phyloP scores from a whole-genome alignment of 2,113 vertebrate species.

The Bathybates hornii region DNA sequence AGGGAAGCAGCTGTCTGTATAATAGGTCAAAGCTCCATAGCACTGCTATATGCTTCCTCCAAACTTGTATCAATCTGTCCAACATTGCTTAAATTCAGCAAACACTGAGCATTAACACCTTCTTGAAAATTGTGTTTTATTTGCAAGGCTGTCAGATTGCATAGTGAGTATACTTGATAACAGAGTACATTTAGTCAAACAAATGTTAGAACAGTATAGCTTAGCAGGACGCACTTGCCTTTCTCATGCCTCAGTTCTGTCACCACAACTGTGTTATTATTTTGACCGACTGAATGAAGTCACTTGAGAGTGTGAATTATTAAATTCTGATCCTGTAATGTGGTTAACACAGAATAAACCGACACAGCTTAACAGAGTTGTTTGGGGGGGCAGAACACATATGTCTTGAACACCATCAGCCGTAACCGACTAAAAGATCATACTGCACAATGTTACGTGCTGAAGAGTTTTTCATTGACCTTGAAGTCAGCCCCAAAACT shows the following conservation, averaged over 20 bases:
- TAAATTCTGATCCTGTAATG: not conserved
- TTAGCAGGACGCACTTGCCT: not conserved
- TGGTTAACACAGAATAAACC: not conserved
- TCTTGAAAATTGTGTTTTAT: not conserved
- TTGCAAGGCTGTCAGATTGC: not conserved
- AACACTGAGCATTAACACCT: not conserved
- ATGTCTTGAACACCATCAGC: not conserved
- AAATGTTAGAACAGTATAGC: not conserved
- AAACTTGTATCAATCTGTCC: not conserved
- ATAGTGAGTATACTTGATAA: not conserved
- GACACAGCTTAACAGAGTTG: not conserved
- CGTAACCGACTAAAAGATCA: not conserved
- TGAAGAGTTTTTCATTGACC: not conserved
- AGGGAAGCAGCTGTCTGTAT: not conserved
- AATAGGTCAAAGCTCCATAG: not conserved
- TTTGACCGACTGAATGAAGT: not conserved
- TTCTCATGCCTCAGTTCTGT: not conserved
- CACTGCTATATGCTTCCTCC: not conserved
- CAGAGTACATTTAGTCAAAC: not conserved
- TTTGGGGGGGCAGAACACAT: not conserved
- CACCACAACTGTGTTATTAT: not conserved
- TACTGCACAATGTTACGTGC: not conserved
- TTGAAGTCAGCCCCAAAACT: not conserved
- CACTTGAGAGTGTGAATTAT: not conserved
- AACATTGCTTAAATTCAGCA: not conserved